A percentile compares a stretch with the other conserved stretches of the same genome.
phyloP scores from a whole-genome alignment of 1,140 invertebrate species.

The Pseudomyrmex flavicornis region DNA sequence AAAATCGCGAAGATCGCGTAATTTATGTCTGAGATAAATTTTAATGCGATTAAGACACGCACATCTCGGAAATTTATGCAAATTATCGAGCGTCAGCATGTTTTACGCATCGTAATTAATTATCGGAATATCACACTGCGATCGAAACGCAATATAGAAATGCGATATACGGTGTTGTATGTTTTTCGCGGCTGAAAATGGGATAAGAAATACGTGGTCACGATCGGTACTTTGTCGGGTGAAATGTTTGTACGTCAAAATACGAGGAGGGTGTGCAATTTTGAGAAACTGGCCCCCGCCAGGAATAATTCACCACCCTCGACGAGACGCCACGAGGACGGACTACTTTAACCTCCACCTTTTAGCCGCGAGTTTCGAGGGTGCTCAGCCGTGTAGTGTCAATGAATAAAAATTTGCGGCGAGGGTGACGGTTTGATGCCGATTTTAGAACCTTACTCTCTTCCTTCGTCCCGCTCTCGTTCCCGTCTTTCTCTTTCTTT shows the following conservation, averaged over 20 bases:
- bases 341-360: constrained; percentile 65
- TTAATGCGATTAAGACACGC: too few relatives aligned
- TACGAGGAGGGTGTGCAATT: not conserved
- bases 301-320: constrained; percentile 43
- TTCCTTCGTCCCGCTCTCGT: constrained; percentile 49
- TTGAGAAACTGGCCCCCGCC: not conserved
- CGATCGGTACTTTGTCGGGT: not conserved
- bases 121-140: not conserved
- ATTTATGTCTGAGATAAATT: not conserved
- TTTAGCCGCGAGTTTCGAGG: constrained; percentile 69
- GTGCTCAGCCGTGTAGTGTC: constrained; percentile 82
- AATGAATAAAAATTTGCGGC: constrained; percentile 85
- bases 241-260: constrained; percentile 20
- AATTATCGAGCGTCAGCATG: not conserved
- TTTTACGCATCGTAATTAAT: not conserved
- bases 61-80: too few relatives aligned
- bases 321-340: constrained; percentile 46
- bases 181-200: not conserved
- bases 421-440: constrained; percentile 81
- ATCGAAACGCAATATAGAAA: not conserved
- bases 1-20: not conserved
- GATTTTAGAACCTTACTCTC: constrained; percentile 77
- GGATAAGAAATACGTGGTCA: not conserved
- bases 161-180: not conserved
- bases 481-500: constrained; percentile 49